Percentiles rank a stretch among this genome's conserved stretches.
Conservation (phyloP, 2,888 invertebrate species). For the Cenopis cana region DNA sequence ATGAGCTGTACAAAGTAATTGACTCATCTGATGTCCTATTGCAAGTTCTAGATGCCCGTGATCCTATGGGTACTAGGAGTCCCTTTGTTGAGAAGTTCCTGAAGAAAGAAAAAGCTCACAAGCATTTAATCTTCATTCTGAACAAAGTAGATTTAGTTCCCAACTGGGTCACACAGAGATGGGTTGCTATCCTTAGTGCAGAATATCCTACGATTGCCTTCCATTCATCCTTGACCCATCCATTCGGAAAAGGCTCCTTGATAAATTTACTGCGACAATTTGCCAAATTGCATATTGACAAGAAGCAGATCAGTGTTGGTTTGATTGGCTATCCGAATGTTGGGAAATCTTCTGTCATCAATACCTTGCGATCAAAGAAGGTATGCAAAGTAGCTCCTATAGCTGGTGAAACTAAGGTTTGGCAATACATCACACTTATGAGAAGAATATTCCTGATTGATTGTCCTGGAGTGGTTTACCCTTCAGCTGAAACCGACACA, state of each 20-base stretch:
- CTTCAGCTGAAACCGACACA: constrained; percentile 97
- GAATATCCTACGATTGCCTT: constrained; percentile 99
- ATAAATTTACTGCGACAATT: constrained; percentile 98
- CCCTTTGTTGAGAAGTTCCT: constrained; percentile 96
- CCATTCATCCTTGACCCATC: constrained; percentile 99
- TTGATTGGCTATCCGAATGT: constrained; percentile 99
- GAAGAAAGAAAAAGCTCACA: constrained; percentile 97
- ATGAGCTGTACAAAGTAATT: constrained; percentile 99
- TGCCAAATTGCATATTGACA: constrained; percentile 96
- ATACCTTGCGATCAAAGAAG: constrained; percentile 97
- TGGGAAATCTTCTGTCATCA: constrained; percentile 99
- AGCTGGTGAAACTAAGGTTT: constrained; percentile 98
- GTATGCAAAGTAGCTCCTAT: constrained; percentile 99
- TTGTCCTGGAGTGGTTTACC: constrained; percentile 99
- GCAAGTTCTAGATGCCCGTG: constrained; percentile 98
- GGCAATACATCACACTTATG: constrained; percentile 99
- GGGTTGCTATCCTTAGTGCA: constrained; percentile 97
- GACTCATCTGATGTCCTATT: constrained; percentile 99
- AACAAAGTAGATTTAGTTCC: constrained; percentile 99
- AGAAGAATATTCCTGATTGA: constrained; percentile 98
- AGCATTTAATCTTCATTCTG: constrained; percentile 98
- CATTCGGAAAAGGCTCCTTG: constrained; percentile 98
- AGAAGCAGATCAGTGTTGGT: constrained; percentile 99
- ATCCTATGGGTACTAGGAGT: constrained; percentile 98
- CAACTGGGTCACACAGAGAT: constrained; percentile 98